These are phyloP conservation scores for Trematomus loennbergii DNA, from an alignment of 2,113 vertebrate genomes.

Conservation along the genomic window DNA sequence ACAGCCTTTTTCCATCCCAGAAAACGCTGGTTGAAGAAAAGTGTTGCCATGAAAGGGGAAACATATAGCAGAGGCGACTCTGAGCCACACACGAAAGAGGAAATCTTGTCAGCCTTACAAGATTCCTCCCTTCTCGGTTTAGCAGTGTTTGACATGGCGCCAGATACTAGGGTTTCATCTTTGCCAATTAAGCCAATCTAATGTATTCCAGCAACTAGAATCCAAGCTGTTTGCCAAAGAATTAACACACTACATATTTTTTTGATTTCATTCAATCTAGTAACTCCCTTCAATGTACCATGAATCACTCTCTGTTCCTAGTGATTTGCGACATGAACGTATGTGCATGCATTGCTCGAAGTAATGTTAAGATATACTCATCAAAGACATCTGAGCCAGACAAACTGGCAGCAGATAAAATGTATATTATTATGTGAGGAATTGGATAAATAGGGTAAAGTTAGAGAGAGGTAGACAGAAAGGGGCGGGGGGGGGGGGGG, in stretches of 20 bases:
- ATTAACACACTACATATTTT: constrained; percentile 60
- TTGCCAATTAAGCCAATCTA: constrained; percentile 67
- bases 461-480: constrained; percentile 9
- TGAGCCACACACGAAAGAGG: constrained; percentile 55
- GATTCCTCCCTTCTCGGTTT: constrained; percentile 59
- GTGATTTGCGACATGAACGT: constrained; percentile 56
- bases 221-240: constrained; percentile 50
- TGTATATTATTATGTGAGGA: constrained; percentile 63
- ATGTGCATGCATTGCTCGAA: constrained; percentile 14
- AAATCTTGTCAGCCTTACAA: constrained; percentile 59
- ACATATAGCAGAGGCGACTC: constrained; percentile 43
- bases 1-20: constrained; percentile 39
- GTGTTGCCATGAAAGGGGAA: constrained; percentile 47
- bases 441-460: constrained; percentile 60
- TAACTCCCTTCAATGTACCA: constrained; percentile 23
- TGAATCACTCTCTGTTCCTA: constrained; percentile 38
- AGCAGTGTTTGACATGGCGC: constrained; percentile 67
- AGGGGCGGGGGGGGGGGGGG: constrained; percentile 1
- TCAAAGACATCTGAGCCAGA: constrained; percentile 55
- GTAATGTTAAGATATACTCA: constrained; percentile 42
- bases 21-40: constrained; percentile 49
- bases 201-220: constrained; percentile 53
- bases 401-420: constrained; percentile 69
- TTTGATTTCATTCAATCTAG: constrained; percentile 37
- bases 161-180: constrained; percentile 58